phyloP scores from a whole-genome alignment of 2,113 vertebrate genomes.

The Gobius niger region DNA sequence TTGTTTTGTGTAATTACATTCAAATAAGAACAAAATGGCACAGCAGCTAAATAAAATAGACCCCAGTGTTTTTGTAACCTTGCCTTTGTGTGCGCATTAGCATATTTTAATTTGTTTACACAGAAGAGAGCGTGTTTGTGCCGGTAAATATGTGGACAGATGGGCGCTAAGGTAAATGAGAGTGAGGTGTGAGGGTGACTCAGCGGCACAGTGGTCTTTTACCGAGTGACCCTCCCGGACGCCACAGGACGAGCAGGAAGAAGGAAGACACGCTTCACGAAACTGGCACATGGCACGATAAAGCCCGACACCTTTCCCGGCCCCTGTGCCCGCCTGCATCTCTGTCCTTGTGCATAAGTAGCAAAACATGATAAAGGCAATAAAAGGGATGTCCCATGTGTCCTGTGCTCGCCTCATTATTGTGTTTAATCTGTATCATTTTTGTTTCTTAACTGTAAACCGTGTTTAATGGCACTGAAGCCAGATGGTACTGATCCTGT shows the following conservation, averaged over 20 bases:
- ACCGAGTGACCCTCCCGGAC: constrained; percentile 62
- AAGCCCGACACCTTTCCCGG: constrained; percentile 42
- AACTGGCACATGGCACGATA: constrained; percentile 56
- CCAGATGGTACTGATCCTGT: neutral
- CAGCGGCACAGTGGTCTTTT: constrained; percentile 55
- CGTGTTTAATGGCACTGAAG: neutral
- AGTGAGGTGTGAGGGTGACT: constrained; percentile 68
- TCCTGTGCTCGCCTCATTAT: constrained; percentile 28
- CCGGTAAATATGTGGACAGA: constrained; percentile 61
- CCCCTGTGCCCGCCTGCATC: constrained; percentile 46
- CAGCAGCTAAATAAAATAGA: neutral
- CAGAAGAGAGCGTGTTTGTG: constrained; percentile 36
- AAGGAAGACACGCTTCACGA: constrained; percentile 54
- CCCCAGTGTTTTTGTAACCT: constrained; percentile 14
- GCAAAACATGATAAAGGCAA: constrained; percentile 23
- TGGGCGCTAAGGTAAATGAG: constrained; percentile 61
- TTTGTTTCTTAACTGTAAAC: neutral
- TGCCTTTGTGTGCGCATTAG: constrained; percentile 19
- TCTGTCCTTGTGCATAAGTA: constrained; percentile 71
- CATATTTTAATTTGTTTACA: constrained; percentile 49
- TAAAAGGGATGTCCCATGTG: constrained; percentile 55
- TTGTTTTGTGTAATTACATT: neutral
- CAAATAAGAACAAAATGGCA: neutral
- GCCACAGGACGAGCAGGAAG: constrained; percentile 62
- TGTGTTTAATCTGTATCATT: constrained; percentile 18